Evolutionary conservation across 2,113 vertebrate genomes (phyloP).

Genomic region (Heptranchias perlo): DNA sequence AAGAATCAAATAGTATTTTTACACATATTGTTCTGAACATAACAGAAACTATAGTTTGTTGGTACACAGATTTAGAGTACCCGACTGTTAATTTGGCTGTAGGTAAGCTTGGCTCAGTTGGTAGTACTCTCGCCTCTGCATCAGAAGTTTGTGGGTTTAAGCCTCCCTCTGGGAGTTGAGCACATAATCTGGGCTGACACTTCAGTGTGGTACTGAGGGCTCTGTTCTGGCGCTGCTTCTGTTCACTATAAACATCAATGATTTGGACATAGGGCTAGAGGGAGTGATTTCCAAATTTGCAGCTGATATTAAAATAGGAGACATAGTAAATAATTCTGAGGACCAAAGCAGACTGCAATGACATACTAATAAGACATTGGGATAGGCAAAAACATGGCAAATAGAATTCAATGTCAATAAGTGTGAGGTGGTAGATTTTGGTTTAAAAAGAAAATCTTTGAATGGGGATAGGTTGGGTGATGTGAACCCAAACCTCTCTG

Average conservation of each 20-base stretch:
- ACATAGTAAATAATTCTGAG: not conserved
- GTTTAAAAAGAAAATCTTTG: not conserved
- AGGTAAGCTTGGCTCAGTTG: not conserved
- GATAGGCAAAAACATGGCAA: not conserved
- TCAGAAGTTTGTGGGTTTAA: not conserved
- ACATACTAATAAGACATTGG: not conserved
- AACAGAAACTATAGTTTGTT: not conserved
- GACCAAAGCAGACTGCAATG: not conserved
- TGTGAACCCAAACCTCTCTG: not conserved
- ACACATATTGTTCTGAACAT: not conserved
- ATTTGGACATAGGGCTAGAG: not conserved
- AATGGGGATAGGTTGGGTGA: not conserved
- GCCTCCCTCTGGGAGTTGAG: not conserved
- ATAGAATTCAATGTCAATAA: not conserved
- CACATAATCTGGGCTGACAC: not conserved
- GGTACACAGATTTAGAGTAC: not conserved
- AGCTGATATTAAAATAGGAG: not conserved
- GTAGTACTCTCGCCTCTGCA: not conserved
- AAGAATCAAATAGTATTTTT: not conserved
- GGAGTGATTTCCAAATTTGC: not conserved
- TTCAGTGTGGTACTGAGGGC: not conserved
- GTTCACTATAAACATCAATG: not conserved
- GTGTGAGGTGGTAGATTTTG: not conserved
- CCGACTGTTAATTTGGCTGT: not conserved
- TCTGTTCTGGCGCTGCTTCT: not conserved